These are phyloP conservation scores for Colistium nudipinnis DNA, from an alignment of 2,113 vertebrate genomes.

Conservation along the genomic window DNA sequence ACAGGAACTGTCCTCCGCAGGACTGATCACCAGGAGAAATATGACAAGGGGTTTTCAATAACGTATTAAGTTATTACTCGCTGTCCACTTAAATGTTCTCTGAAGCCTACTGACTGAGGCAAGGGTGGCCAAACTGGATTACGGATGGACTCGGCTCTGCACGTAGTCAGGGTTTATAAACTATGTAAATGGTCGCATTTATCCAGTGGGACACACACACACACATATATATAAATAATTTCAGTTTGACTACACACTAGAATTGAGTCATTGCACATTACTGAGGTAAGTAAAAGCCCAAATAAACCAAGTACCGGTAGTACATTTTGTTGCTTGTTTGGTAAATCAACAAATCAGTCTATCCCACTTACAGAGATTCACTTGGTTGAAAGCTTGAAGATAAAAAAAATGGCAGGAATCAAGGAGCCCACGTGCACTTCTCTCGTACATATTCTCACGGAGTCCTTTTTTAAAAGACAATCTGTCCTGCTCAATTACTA, in stretches of 20 bases:
- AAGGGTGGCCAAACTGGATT: constrained; percentile 12
- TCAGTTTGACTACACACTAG: too few species aligned
- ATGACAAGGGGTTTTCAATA: constrained; percentile 53
- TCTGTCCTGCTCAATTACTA: constrained; percentile 3
- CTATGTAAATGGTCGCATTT: too few species aligned
- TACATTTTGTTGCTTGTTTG: constrained; percentile 16
- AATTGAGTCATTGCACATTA: constrained; percentile 5
- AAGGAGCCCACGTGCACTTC: constrained; percentile 9
- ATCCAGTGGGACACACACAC: too few species aligned
- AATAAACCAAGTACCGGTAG: constrained; percentile 9
- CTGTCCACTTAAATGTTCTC: constrained; percentile 35
- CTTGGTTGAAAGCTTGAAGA: not conserved
- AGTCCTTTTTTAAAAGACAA: not conserved
- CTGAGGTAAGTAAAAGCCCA: not conserved
- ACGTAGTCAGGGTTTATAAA: constrained; percentile 27
- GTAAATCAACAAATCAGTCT: constrained; percentile 3
- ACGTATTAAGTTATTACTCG: constrained; percentile 55
- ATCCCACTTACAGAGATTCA: not conserved
- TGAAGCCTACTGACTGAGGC: constrained; percentile 22
- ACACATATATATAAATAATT: too few species aligned
- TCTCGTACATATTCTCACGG: not conserved
- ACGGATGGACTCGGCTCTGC: constrained; percentile 19
- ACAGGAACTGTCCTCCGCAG: constrained; percentile 37
- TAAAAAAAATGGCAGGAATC: constrained; percentile 4
- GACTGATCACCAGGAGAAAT: constrained; percentile 59